Evolutionary conservation across 1,140 invertebrate species (phyloP).

Genomic region (Mesaphorura yosii): DNA sequence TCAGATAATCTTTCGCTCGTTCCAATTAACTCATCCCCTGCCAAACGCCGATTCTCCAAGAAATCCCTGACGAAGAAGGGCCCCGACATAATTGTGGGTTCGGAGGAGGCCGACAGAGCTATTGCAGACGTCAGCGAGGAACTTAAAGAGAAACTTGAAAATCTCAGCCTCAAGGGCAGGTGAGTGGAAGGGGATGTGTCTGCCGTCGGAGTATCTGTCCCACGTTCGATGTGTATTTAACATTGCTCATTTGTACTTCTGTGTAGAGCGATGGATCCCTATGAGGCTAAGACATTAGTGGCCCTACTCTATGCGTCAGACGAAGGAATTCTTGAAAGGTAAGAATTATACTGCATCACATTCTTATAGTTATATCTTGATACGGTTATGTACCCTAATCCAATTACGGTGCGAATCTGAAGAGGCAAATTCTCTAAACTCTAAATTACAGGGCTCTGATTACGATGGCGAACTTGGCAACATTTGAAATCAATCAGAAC

Average conservation of each 20-base stretch:
- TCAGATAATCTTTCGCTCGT: conserved; percentile 40
- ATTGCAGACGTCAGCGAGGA: conserved; percentile 35
- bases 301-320: conserved; percentile 42
- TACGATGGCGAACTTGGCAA: conserved; percentile 33
- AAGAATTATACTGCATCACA: too few relatives aligned
- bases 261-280: conserved; percentile 39
- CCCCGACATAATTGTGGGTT: conserved; percentile 12
- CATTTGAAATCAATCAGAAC: conserved; percentile 37
- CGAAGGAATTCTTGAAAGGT: conserved; percentile 40
- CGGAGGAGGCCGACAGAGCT: conserved; percentile 34
- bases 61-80: conserved; percentile 33
- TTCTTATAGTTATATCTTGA: too few relatives aligned
- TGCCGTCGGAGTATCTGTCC: too few relatives aligned
- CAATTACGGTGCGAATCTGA: too few relatives aligned
- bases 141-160: conserved; percentile 33
- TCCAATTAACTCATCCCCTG: conserved; percentile 32
- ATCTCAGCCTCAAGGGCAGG: conserved; percentile 33
- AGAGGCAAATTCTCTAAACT: too few relatives aligned
- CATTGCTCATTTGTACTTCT: conserved; percentile 12
- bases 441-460: conserved; percentile 42
- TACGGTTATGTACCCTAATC: too few relatives aligned
- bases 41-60: conserved; percentile 34
- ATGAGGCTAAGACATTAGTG: conserved; percentile 45
- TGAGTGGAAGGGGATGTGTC: conserved; percentile 7
- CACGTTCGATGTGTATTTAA: too few relatives aligned